Evolutionary conservation across 2,113 vertebrate genomes (phyloP).

Genomic region (Fregata magnificens): DNA sequence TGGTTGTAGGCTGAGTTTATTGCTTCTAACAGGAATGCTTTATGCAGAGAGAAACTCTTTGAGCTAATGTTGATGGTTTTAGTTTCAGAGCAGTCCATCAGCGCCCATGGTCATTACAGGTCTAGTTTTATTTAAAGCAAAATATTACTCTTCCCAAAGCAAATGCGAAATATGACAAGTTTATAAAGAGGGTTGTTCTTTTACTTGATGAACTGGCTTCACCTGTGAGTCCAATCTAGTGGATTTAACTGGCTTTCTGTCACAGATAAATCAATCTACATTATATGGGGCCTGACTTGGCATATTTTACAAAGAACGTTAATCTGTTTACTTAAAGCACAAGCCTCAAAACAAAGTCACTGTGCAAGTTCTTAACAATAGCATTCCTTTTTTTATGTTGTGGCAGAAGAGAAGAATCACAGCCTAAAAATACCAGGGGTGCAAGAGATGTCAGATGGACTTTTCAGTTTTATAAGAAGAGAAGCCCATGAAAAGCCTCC

Average conservation of each 20-base stretch:
- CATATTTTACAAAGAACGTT: constrained; percentile 3
- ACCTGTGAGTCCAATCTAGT: neutral
- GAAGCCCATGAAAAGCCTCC: neutral
- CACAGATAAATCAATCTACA: neutral
- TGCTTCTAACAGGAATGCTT: constrained; percentile 1
- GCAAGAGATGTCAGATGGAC: neutral
- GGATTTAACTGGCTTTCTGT: neutral
- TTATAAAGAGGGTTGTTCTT: neutral
- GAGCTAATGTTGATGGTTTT: neutral
- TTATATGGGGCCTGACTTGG: neutral
- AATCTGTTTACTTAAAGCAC: neutral
- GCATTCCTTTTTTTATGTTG: neutral
- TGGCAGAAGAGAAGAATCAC: neutral
- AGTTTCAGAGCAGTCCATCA: neutral
- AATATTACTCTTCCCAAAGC: neutral
- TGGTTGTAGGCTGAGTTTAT: neutral
- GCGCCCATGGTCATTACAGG: neutral
- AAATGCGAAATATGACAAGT: neutral
- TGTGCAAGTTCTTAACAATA: neutral
- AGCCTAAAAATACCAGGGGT: neutral
- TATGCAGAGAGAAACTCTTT: neutral
- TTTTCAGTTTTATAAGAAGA: neutral
- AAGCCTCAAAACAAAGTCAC: neutral
- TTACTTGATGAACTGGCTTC: neutral
- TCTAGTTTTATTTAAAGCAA: neutral